Evolutionary conservation across 2,797 vertebrate species (phyloP), one percentile per base, ranked within the genome.

Genomic region (Chromobotia macracanthus): DNA sequence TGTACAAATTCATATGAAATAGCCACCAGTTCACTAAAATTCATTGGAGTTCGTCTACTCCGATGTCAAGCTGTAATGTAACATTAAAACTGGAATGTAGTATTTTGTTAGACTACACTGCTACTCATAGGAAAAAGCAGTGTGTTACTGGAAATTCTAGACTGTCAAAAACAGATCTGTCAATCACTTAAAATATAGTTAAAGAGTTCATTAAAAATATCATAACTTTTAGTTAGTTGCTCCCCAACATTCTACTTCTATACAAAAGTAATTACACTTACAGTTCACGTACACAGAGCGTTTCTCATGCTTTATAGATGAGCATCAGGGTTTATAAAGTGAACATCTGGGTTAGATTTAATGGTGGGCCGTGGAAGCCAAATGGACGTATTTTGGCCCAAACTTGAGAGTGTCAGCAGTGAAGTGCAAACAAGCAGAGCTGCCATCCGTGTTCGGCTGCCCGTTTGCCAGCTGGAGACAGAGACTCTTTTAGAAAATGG

Each of bases 311-410:
- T 76, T 76, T 76, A 76, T 46, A 67, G 63, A 68, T 56, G 50
- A 68, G 16, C 38, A 46, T 21, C 51, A 68, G 51, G 50, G 80
- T 80, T 87, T 77, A 91, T 88, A 92, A 91, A 91, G 89, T 90
- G 90, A 91, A 92, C 90, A 90, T 79, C 89, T 88, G 90, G 91
- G 92, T 92, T 89, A 92, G 92, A 93, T 91, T 60, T 60, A 77
- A 53, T 31, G 44, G 38, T 69, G 1, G n/a, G 23, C 56, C 25
- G 53, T 44, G 18, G n/a, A 58, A 69, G 75, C 65, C 75, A 77
- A 77, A 69, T 60, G 41, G 55, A 56, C 66, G 35, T 13, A 58
- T 13, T 61, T 77, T 77, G 75, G 87, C 85, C 86, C 88, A 87
- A 76, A 85, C 87, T 87, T 71, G 70, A 87, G 81, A 87, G 87